phyloP scores from a whole-genome alignment of 2,888 invertebrate genomes.

The Sphecodes monilicornis region DNA sequence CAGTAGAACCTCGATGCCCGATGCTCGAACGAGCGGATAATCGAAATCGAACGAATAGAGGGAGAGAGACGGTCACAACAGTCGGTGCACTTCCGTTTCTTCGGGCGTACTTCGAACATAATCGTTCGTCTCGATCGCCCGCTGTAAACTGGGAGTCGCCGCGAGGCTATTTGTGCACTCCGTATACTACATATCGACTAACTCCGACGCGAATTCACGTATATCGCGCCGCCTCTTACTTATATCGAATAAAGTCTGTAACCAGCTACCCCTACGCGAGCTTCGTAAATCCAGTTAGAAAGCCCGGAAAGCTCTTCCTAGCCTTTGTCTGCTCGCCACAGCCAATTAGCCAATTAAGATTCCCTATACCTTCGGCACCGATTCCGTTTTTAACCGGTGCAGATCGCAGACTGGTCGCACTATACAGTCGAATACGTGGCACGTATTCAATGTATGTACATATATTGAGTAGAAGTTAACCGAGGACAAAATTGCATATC shows the following conservation, averaged over 20 bases:
- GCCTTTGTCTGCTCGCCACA: background rate
- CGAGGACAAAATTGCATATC: background rate
- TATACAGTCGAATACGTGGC: background rate
- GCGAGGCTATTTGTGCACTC: slow-evolving; percentile 72
- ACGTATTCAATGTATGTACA: too few species aligned
- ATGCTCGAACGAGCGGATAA: slow-evolving; percentile 9
- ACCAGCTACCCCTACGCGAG: slow-evolving; percentile 37
- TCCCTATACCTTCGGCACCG: background rate
- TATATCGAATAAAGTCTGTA: slow-evolving; percentile 41
- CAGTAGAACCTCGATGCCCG: background rate
- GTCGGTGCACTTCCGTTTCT: slow-evolving; percentile 61
- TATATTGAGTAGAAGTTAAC: too few species aligned
- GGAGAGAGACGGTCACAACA: slow-evolving; percentile 26
- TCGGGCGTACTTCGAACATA: slow-evolving; percentile 62
- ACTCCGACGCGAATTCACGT: slow-evolving; percentile 53
- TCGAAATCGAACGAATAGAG: slow-evolving; percentile 11
- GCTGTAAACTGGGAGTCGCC: slow-evolving; percentile 61
- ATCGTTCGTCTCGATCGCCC: slow-evolving; percentile 67
- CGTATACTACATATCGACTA: slow-evolving; percentile 68
- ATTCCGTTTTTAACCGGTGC: background rate
- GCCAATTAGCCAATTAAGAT: background rate
- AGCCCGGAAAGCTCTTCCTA: background rate
- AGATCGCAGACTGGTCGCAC: background rate
- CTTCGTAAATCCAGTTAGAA: slow-evolving; percentile 28
- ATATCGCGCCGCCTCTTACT: slow-evolving; percentile 38